phyloP scores from a whole-genome alignment of 2,797 vertebrate species.

The Hirundo rustica region DNA sequence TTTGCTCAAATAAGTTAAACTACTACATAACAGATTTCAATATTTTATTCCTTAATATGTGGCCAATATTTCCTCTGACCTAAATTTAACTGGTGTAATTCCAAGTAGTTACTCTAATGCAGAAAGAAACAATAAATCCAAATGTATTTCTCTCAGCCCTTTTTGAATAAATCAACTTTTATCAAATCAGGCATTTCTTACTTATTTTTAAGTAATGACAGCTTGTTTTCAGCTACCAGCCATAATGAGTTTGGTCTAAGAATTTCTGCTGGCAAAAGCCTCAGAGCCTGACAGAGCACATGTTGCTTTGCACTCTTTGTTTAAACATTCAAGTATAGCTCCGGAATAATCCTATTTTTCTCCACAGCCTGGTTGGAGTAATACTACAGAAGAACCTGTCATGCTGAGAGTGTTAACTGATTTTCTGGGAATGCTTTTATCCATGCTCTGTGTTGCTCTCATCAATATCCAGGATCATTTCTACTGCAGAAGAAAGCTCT shows the following conservation, averaged over 20 bases:
- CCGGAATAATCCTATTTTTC: neutral
- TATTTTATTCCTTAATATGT: neutral
- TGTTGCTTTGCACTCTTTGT: neutral
- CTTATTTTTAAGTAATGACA: neutral
- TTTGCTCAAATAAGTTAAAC: neutral
- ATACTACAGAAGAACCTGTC: neutral
- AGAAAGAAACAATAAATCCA: neutral
- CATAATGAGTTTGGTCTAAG: neutral
- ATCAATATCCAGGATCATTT: neutral
- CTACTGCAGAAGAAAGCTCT: neutral
- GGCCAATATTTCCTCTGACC: neutral
- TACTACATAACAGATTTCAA: neutral
- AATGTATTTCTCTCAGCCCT: slow-evolving; percentile 13
- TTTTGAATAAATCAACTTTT: slow-evolving; percentile 49
- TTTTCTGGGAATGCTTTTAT: neutral
- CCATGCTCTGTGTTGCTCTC: neutral
- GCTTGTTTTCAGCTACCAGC: neutral
- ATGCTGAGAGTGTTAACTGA: neutral
- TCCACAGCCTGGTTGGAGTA: neutral
- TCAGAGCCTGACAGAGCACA: neutral
- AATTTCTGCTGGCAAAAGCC: neutral
- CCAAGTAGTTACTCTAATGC: neutral
- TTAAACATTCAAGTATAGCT: neutral
- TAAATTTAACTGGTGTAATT: slow-evolving; percentile 1
- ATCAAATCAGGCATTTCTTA: slow-evolving; percentile 24